These are phyloP conservation scores for Hippocampus guttulatus DNA, from an alignment of 2,113 vertebrate species.

Conservation along the genomic window DNA sequence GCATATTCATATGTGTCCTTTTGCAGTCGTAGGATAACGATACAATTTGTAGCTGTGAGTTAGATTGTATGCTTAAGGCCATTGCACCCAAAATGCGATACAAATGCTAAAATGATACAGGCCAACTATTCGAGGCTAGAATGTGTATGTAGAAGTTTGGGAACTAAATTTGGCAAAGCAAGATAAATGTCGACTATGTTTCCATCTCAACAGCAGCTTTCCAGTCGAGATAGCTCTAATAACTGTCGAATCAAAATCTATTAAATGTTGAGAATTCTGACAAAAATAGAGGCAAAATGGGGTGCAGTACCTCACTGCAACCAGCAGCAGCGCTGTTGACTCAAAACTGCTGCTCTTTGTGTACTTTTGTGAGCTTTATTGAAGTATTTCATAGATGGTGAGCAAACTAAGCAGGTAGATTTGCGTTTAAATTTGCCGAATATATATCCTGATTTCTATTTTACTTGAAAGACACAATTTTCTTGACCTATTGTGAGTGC, in stretches of 20 bases:
- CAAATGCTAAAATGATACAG: constrained; percentile 30
- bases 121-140: constrained; percentile 7
- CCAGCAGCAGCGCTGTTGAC: too few relatives aligned
- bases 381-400: too few relatives aligned
- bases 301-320: too few relatives aligned
- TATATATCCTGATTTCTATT: too few relatives aligned
- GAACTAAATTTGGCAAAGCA: background rate
- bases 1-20: constrained; percentile 17
- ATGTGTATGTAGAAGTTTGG: constrained; percentile 14
- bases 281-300: too few relatives aligned
- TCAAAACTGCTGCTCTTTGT: too few relatives aligned
- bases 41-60: constrained; percentile 32
- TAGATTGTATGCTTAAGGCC: constrained; percentile 41
- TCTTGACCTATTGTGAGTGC: too few relatives aligned
- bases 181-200: background rate
- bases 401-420: too few relatives aligned
- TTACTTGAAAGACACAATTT: too few relatives aligned
- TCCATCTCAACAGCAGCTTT: background rate
- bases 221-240: background rate
- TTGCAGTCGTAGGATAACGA: constrained; percentile 22
- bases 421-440: too few relatives aligned
- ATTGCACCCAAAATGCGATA: constrained; percentile 19
- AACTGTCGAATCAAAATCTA: background rate
- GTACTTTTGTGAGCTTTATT: too few relatives aligned
- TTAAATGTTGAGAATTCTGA: background rate